Evolutionary conservation across 2,888 invertebrate species (phyloP).

Genomic region (Lypha dubia): DNA sequence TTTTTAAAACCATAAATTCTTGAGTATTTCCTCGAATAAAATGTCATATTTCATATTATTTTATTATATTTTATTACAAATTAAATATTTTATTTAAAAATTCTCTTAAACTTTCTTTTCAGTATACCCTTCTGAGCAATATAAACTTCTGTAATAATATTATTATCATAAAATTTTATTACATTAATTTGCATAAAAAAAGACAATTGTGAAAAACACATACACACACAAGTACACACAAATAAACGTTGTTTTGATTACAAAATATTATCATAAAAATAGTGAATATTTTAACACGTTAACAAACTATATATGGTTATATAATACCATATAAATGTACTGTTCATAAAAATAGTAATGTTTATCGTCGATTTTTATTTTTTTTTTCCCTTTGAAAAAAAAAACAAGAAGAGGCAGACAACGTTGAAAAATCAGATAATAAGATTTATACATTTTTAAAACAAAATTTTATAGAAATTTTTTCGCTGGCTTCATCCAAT

Average conservation of each 20-base stretch:
- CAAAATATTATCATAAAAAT: conserved; percentile 57
- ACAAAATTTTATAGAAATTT: no score
- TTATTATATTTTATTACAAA: not conserved
- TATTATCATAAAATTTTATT: conserved; percentile 51
- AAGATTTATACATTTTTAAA: no score
- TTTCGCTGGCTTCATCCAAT: no score
- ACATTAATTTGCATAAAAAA: conserved; percentile 57
- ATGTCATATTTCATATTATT: no score
- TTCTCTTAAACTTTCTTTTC: not conserved
- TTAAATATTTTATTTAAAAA: not conserved
- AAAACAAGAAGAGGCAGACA: no score
- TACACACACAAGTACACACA: not conserved
- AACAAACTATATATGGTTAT: not conserved
- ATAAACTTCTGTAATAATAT: conserved; percentile 40
- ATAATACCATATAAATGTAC: not conserved
- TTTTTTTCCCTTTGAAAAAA: no score
- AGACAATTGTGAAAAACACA: conserved; percentile 27
- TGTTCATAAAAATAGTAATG: not conserved
- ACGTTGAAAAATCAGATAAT: no score
- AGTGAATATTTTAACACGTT: conserved; percentile 64
- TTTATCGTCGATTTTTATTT: no score
- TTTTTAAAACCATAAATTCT: no score
- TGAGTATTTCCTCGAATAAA: no score
- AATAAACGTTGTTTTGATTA: conserved; percentile 16
- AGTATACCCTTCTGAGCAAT: conserved; percentile 1